phyloP scores from a whole-genome alignment of 2,113 vertebrate genomes.

The Nipponia nippon region DNA sequence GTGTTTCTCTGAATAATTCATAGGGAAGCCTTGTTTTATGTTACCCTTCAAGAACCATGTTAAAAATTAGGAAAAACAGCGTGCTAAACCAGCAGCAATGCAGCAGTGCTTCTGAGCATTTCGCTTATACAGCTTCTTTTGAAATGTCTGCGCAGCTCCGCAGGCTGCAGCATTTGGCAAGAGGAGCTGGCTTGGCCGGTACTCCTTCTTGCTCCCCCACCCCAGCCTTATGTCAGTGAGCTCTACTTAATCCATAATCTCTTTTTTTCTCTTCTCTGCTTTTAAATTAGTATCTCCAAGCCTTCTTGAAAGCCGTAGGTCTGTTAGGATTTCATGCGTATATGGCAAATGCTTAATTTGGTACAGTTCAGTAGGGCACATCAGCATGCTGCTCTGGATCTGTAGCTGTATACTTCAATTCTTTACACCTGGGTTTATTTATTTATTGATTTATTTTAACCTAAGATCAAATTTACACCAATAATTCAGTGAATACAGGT shows the following conservation, averaged over 20 bases:
- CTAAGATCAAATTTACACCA: neutral
- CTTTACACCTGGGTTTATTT: neutral
- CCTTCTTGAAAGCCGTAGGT: neutral
- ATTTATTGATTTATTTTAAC: neutral
- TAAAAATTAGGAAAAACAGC: neutral
- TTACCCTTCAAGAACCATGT: neutral
- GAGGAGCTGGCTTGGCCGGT: neutral
- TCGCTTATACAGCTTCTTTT: neutral
- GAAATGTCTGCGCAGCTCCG: neutral
- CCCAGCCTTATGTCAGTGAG: neutral
- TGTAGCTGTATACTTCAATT: neutral
- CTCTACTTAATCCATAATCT: neutral
- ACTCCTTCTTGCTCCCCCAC: neutral
- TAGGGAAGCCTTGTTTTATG: neutral
- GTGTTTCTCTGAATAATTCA: neutral
- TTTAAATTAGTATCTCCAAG: neutral
- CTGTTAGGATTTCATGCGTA: rapidly evolving
- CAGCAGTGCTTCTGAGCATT: neutral
- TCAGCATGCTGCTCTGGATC: neutral
- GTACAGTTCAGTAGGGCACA: neutral
- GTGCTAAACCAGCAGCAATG: neutral
- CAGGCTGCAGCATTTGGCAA: neutral
- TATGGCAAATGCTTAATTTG: neutral
- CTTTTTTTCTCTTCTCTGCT: too few relatives aligned
- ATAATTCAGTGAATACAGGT: neutral